A percentile compares a stretch with the other conserved stretches of the same genome.
phyloP scores from a whole-genome alignment of 2,888 invertebrate genomes.

The Morpho helenor region DNA sequence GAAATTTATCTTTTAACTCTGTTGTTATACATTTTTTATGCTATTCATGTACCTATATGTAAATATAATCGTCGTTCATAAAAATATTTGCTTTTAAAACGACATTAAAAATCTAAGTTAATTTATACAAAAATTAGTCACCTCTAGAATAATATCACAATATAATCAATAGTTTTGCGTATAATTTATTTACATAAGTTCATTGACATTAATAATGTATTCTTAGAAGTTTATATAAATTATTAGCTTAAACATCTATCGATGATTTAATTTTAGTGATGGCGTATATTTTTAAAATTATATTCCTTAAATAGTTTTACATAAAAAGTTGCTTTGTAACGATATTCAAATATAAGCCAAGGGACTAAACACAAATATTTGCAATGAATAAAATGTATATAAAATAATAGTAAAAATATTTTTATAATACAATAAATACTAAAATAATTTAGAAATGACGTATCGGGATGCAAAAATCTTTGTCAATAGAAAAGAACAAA shows the following conservation, averaged over 20 bases:
- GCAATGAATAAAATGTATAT: background rate
- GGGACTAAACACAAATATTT: slow-evolving; percentile 8
- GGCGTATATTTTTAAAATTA: slow-evolving; percentile 4
- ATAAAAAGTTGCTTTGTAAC: background rate
- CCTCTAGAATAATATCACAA: slow-evolving; percentile 10
- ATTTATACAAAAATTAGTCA: slow-evolving; percentile 1
- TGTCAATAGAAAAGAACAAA: no score
- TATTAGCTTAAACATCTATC: background rate
- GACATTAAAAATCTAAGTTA: background rate
- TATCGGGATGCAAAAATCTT: no score
- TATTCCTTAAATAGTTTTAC: slow-evolving; percentile 1
- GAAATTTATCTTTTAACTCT: no score
- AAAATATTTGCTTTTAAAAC: background rate
- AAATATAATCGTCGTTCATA: background rate
- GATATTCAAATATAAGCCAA: background rate
- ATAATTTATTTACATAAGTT: slow-evolving; percentile 21
- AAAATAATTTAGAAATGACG: no score
- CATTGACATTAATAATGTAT: slow-evolving; percentile 10
- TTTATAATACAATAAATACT: no score
- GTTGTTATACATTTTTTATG: no score
- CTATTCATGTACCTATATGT: no score
- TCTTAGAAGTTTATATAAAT: slow-evolving; percentile 2
- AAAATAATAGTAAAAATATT: no score
- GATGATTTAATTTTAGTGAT: slow-evolving; percentile 3
- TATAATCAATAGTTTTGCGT: slow-evolving; percentile 11